Conservation (phyloP, 2,113 vertebrate species). For the Poicephalus meyeri region DNA sequence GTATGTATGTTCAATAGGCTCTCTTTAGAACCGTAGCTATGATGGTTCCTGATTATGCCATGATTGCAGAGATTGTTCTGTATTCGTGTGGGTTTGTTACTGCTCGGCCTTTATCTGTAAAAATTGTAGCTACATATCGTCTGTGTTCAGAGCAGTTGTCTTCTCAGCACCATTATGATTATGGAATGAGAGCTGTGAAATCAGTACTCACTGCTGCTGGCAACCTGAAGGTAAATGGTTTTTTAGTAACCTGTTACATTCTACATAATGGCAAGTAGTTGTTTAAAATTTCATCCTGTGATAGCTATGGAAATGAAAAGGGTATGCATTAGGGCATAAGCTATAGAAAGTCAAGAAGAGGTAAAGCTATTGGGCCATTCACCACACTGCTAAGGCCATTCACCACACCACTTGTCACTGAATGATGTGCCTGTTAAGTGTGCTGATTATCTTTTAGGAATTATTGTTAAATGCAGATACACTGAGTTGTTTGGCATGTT, state of each 20-base stretch:
- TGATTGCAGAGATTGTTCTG: slow-evolving; percentile 93
- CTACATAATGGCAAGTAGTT: neutral
- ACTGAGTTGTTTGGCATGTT: neutral
- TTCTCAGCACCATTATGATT: slow-evolving; percentile 90
- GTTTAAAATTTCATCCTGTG: neutral
- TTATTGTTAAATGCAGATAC: neutral
- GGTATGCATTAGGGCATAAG: neutral
- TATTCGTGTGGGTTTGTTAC: slow-evolving; percentile 91
- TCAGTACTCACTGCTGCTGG: slow-evolving; percentile 90
- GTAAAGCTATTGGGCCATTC: neutral
- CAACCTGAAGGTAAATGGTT: slow-evolving; percentile 85
- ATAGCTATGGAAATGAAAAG: neutral
- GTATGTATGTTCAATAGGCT: slow-evolving; percentile 68
- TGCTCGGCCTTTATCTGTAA: slow-evolving; percentile 86
- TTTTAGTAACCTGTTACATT: neutral
- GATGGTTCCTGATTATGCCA: slow-evolving; percentile 94
- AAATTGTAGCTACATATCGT: slow-evolving; percentile 89
- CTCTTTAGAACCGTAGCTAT: slow-evolving; percentile 91
- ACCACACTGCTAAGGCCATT: neutral
- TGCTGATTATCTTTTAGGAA: neutral
- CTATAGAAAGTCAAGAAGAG: neutral
- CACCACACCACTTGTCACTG: neutral
- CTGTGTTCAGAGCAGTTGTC: slow-evolving; percentile 89
- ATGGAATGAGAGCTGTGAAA: slow-evolving; percentile 92
- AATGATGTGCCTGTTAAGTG: rapidly evolving